These are phyloP conservation scores for Morbakka virulenta DNA, from an alignment of 30 jellyfish, hydroid and myxozoan genomes.

Conservation along the genomic window DNA sequence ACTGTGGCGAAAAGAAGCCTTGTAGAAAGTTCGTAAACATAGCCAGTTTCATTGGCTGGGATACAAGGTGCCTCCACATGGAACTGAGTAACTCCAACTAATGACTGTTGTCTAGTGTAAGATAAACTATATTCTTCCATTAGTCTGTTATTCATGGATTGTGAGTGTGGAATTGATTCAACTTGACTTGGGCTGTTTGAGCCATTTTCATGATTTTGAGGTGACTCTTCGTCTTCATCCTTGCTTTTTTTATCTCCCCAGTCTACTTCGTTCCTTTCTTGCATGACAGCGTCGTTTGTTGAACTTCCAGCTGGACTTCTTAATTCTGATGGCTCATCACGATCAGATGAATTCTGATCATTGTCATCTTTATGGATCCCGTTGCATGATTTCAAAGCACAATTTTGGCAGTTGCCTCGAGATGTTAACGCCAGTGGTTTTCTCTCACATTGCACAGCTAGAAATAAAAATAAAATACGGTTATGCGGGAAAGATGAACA, in stretches of 20 bases:
- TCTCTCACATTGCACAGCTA: constrained; percentile 98
- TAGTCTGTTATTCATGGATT: neutral
- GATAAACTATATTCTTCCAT: constrained; percentile 36
- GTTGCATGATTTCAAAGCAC: neutral
- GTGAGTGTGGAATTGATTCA: constrained; percentile 28
- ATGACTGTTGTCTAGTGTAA: constrained; percentile 24
- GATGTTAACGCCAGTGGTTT: constrained; percentile 76
- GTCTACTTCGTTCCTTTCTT: constrained; percentile 11
- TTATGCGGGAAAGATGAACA: too few species aligned
- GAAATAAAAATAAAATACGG: too few species aligned
- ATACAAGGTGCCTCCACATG: constrained; percentile 84
- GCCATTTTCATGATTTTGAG: constrained; percentile 26
- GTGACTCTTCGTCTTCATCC: neutral
- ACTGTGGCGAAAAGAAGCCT: constrained; percentile 88
- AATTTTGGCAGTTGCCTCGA: constrained; percentile 21
- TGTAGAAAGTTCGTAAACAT: constrained; percentile 88
- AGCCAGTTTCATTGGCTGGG: constrained; percentile 89
- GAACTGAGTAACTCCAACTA: constrained; percentile 51
- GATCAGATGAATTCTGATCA: neutral
- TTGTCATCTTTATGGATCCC: neutral
- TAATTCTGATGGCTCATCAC: neutral
- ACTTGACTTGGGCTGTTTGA: constrained; percentile 54
- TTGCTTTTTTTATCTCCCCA: constrained; percentile 22
- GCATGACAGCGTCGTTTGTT: constrained; percentile 12
- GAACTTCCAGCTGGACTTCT: neutral